phyloP scores from a whole-genome alignment of 2,113 vertebrate genomes.

The Jacana jacana region DNA sequence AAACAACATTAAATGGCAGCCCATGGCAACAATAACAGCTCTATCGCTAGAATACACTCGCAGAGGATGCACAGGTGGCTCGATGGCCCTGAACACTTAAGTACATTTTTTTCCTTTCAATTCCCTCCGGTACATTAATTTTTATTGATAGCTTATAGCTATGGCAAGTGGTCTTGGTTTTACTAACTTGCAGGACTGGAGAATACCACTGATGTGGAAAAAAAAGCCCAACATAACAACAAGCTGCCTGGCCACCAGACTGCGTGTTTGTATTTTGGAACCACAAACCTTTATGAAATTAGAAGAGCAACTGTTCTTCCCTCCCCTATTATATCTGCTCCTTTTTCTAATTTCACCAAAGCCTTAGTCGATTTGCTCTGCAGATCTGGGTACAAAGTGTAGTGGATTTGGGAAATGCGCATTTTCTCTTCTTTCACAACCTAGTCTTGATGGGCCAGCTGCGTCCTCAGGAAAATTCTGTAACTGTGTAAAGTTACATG shows the following conservation, averaged over 20 bases:
- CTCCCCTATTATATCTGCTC: background rate
- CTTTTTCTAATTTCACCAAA: background rate
- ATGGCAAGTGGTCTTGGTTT: constrained; percentile 75
- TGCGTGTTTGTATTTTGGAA: background rate
- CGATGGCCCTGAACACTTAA: constrained; percentile 77
- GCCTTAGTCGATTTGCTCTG: background rate
- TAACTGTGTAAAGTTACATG: background rate
- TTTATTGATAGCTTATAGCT: constrained; percentile 78
- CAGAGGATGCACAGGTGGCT: constrained; percentile 57
- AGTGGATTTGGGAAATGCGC: background rate
- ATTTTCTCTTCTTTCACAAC: background rate
- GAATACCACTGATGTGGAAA: constrained; percentile 55
- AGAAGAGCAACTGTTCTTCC: background rate
- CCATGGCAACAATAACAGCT: constrained; percentile 62
- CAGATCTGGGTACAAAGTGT: background rate
- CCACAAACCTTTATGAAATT: background rate
- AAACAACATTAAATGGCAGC: constrained; percentile 66
- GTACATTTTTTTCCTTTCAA: constrained; percentile 74
- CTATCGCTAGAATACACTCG: background rate
- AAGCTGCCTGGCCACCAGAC: background rate
- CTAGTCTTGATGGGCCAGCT: background rate
- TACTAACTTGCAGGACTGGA: constrained; percentile 78
- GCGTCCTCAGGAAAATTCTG: background rate
- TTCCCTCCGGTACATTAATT: constrained; percentile 80
- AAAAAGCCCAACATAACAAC: background rate